A percentile compares a stretch with the other conserved stretches of the same genome.
Conservation (phyloP, 2,888 invertebrate species). For the Heliconius aoede region DNA sequence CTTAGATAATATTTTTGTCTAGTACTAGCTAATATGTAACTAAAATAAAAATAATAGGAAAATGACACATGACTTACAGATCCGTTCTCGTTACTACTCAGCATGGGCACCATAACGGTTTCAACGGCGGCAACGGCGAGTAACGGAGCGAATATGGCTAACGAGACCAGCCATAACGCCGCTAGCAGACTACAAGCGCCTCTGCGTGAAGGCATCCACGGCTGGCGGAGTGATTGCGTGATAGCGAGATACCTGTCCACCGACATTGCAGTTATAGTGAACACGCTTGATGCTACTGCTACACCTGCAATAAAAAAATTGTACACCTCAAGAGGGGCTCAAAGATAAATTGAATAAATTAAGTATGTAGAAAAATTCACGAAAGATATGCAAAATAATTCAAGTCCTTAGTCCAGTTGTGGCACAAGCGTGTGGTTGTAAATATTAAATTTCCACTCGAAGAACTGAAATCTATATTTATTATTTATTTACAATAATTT, state of each 20-base stretch:
- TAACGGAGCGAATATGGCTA: conserved; percentile 87
- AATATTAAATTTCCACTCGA: too few species aligned
- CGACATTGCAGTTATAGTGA: conserved; percentile 91
- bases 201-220: conserved; percentile 87
- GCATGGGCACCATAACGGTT: conserved; percentile 67
- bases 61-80: conserved; percentile 63
- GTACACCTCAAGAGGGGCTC: too few species aligned
- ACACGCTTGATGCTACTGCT: conserved; percentile 90
- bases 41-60: not conserved
- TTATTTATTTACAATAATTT: too few species aligned
- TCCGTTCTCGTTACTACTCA: conserved; percentile 65
- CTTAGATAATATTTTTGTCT: not conserved
- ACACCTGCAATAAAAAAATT: conserved; percentile 82
- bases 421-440: too few species aligned
- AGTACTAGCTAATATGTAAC: not conserved
- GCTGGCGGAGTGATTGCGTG: conserved; percentile 88
- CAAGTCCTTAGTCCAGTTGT: too few species aligned
- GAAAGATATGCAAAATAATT: too few species aligned
- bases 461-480: too few species aligned
- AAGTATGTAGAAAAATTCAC: too few species aligned
- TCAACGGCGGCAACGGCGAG: conserved; percentile 80
- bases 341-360: too few species aligned
- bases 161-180: conserved; percentile 86
- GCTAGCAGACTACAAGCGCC: conserved; percentile 86
- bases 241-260: conserved; percentile 90